A percentile compares a stretch with the other conserved stretches of the same genome.
Conservation (phyloP, 37 sponge, comb jelly and placozoan species). For the Diacarnus erythraeanus region DNA sequence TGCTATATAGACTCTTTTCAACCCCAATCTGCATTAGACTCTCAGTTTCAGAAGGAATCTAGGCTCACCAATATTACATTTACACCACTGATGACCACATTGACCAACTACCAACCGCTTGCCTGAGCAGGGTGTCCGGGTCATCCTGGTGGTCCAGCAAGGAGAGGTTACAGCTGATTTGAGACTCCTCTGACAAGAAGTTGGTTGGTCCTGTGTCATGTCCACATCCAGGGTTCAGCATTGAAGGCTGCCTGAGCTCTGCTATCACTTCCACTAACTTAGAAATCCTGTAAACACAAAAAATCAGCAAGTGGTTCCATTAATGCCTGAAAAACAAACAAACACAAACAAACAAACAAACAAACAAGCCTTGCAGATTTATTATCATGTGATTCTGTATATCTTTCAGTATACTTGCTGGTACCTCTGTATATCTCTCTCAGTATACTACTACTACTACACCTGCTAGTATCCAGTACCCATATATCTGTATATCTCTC, state of each 20-base stretch:
- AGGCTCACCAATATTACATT: not conserved
- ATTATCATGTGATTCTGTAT: too few species aligned
- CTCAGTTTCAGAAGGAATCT: too few species aligned
- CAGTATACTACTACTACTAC: too few species aligned
- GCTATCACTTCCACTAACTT: constrained; percentile 72
- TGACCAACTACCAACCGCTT: not conserved
- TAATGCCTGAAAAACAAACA: too few species aligned
- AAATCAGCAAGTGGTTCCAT: not conserved
- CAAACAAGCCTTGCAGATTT: too few species aligned
- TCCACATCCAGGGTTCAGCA: not conserved
- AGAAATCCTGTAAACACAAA: constrained; percentile 32
- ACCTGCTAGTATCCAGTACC: too few species aligned
- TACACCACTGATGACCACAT: not conserved
- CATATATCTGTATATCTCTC: too few species aligned
- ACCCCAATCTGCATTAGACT: too few species aligned
- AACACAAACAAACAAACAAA: too few species aligned
- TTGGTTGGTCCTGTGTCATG: not conserved
- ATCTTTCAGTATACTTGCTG: too few species aligned
- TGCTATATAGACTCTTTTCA: too few species aligned
- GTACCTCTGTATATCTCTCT: too few species aligned
- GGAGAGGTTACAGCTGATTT: not conserved
- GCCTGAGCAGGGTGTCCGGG: constrained; percentile 57
- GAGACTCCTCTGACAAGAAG: constrained; percentile 3
- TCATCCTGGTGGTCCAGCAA: constrained; percentile 26
- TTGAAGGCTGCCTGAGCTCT: constrained; percentile 44